A percentile compares a stretch with the other conserved stretches of the same genome.
phyloP scores from a whole-genome alignment of 2,113 vertebrate genomes.

The Tachycineta bicolor region DNA sequence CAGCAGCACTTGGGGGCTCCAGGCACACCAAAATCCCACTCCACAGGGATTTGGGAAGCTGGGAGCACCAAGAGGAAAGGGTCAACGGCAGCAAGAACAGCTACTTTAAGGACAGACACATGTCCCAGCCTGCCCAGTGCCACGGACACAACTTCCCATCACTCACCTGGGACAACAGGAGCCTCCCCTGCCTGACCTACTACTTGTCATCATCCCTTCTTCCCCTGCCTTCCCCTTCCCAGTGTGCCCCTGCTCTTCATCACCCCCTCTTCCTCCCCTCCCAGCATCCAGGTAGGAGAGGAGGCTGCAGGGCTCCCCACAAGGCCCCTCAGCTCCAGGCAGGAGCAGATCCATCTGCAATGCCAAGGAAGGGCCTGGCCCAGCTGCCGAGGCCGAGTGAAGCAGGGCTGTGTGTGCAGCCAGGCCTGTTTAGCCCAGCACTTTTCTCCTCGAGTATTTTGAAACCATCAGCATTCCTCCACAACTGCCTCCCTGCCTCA shows the following conservation, averaged over 20 bases:
- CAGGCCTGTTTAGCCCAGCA: neutral
- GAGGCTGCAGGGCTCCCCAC: neutral
- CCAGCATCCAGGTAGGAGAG: neutral
- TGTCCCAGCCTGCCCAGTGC: neutral
- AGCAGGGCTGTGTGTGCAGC: neutral
- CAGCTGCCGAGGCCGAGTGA: neutral
- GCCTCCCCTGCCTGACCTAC: neutral
- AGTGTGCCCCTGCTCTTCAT: neutral
- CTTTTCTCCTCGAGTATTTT: neutral
- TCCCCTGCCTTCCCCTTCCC: neutral
- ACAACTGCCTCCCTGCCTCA: neutral
- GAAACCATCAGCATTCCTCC: neutral
- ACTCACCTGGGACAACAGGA: neutral
- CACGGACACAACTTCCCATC: rapidly evolving
- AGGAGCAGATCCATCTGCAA: neutral
- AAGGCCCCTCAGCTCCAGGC: neutral
- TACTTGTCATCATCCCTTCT: neutral
- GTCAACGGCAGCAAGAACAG: neutral
- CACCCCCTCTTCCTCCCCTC: neutral
- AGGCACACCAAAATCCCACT: neutral
- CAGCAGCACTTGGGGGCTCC: neutral
- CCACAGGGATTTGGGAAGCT: neutral
- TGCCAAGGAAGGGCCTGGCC: neutral
- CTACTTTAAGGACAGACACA: neutral
- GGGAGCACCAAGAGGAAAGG: neutral